Percentiles rank a stretch among this genome's conserved stretches.
Evolutionary conservation across 2,888 invertebrate genomes (phyloP).

Genomic region (Rhabditophanes sp.): DNA sequence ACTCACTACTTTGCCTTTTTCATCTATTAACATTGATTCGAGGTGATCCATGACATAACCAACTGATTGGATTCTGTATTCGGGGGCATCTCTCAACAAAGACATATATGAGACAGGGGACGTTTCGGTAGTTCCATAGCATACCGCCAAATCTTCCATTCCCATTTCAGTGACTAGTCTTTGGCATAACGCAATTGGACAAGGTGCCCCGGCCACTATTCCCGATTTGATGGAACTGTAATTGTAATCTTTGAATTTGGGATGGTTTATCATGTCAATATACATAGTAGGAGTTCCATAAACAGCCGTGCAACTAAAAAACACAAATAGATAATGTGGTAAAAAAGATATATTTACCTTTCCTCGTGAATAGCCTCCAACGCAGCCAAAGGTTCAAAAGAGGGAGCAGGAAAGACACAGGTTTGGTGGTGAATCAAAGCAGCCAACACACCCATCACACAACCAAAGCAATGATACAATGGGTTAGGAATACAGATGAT

Average conservation of each 20-base stretch:
- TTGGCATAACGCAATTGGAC: conserved; percentile 50
- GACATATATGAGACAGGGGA: conserved; percentile 52
- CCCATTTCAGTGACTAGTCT: conserved; percentile 47
- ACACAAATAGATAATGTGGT: not conserved
- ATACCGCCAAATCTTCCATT: conserved; percentile 35
- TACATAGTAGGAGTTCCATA: conserved; percentile 51
- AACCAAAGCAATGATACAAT: conserved; percentile 60
- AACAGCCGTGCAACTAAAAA: conserved; percentile 46
- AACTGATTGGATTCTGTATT: conserved; percentile 49
- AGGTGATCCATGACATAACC: conserved; percentile 51
- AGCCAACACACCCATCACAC: conserved; percentile 53
- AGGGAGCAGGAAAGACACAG: conserved; percentile 46
- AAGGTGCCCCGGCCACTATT: conserved; percentile 59
- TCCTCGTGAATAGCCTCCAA: conserved; percentile 56
- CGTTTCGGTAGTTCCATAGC: conserved; percentile 54
- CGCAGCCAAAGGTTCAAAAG: conserved; percentile 53
- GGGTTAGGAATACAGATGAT: conserved; percentile 41
- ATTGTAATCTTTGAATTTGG: conserved; percentile 44
- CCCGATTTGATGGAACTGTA: conserved; percentile 47
- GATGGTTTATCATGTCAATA: conserved; percentile 48
- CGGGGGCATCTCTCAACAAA: conserved; percentile 47
- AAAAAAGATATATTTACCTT: conserved; percentile 48
- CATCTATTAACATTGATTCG: conserved; percentile 45
- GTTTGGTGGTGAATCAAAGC: conserved; percentile 49
- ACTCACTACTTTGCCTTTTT: conserved; percentile 23